These are phyloP conservation scores for Torymus aiolomorphi DNA, from an alignment of 2,888 invertebrate genomes.

Conservation along the genomic window DNA sequence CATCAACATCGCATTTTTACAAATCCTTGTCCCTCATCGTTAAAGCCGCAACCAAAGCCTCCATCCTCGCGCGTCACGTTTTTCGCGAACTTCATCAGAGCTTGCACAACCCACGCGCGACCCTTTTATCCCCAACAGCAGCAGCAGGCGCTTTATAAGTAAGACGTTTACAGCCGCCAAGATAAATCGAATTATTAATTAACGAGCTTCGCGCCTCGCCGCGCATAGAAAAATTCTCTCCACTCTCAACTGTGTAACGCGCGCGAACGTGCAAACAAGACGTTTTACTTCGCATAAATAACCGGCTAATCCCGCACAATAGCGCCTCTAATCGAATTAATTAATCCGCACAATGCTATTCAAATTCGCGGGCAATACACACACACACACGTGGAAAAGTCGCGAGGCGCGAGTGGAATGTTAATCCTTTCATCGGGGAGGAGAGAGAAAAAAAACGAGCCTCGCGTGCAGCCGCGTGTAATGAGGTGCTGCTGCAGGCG, in stretches of 20 bases:
- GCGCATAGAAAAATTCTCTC: background rate
- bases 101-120: constrained; percentile 10
- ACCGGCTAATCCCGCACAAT: background rate
- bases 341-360: constrained; percentile 14
- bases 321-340: constrained; percentile 25
- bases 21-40: too few species aligned
- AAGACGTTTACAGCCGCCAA: background rate
- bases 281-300: constrained; percentile 10
- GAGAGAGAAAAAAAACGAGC: background rate
- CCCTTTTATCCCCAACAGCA: background rate
- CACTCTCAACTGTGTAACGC: background rate
- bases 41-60: too few species aligned
- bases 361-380: background rate
- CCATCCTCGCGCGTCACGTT: background rate
- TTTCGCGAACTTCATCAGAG: constrained; percentile 3
- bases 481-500: too few species aligned
- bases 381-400: background rate
- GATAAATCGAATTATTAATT: constrained; percentile 31
- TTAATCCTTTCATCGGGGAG: constrained; percentile 9
- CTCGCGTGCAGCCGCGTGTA: background rate
- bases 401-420: background rate
- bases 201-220: background rate
- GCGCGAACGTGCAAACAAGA: constrained; percentile 7
- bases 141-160: background rate
- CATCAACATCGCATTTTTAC: too few species aligned